Evolutionary conservation across 2,888 invertebrate species (phyloP), one percentile per base, ranked within the genome.

Genomic region (Osmoderma eremita): DNA sequence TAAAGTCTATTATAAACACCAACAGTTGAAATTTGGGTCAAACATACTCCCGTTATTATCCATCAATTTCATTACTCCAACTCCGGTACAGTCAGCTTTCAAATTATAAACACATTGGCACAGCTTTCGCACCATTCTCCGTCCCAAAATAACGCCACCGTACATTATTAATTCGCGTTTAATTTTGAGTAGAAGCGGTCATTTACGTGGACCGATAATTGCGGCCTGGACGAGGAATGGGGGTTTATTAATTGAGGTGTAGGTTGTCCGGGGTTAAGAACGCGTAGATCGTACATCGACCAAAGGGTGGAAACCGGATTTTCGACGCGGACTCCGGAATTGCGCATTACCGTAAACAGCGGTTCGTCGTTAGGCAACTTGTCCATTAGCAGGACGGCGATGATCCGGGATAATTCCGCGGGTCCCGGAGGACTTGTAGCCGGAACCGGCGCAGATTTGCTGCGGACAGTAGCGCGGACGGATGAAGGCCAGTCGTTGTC

Each of bases 331-430:
- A 63, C 54, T 42, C 73, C 73, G 74, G 76, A 76, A 78, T 77
- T 72, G 73, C 73, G 75, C 77, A 76, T 77, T 77, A 78, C 75
- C 77, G 78, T 79, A 77, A 78, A 79, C 78, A 78, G 75, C 72
- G 75, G 74, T 78, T 75, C 76, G 78, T 78, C 78, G 78, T 78
- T 78, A 79, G 70, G 74, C 76, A 76, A 76, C 77, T 78, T 78
- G 77, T 78, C 78, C 77, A 78, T 78, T 78, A 77, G 76, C 73
- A 73, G 72, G 73, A 73, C 72, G 76, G 71, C 74, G 77, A 77
- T 77, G 77, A 76, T 77, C 75, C 74, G 72, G 75, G 75, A 73
- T 76, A 76, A 76, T 75, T 75, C 75, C 69, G 69, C 75, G 75
- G 75, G 6, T 30, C 75, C 76, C 77, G 69, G 54, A 65, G 73